Evolutionary conservation across 1,140 invertebrate species (phyloP).

Genomic region (Eufriesea mexicana): DNA sequence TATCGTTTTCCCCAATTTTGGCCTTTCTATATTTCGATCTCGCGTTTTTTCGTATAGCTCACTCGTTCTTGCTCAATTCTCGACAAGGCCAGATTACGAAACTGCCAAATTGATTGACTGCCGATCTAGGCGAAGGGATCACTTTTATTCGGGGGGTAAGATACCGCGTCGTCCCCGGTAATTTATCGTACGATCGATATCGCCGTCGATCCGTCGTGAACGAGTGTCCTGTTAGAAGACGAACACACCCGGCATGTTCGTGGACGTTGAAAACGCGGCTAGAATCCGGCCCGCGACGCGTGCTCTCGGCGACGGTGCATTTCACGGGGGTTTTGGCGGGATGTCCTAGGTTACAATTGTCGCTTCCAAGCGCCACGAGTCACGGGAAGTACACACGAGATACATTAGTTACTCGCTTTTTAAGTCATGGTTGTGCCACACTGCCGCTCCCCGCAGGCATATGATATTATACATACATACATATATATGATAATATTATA

Average conservation of each 20-base stretch:
- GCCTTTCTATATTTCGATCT: constrained; percentile 48
- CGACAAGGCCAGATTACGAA: constrained; percentile 42
- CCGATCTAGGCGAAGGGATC: constrained; percentile 49
- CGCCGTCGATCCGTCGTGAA: not conserved
- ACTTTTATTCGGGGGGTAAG: constrained; percentile 29
- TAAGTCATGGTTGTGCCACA: constrained; percentile 77
- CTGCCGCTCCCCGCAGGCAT: constrained; percentile 70
- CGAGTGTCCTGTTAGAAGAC: constrained; percentile 15
- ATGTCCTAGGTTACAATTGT: constrained; percentile 61
- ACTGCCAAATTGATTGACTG: constrained; percentile 62
- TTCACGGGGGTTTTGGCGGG: constrained; percentile 53
- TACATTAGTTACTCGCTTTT: constrained; percentile 73
- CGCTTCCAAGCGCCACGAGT: constrained; percentile 50
- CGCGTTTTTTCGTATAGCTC: constrained; percentile 35
- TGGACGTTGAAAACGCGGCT: constrained; percentile 27
- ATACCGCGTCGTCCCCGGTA: not conserved
- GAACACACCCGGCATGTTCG: constrained; percentile 63
- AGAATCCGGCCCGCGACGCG: constrained; percentile 56
- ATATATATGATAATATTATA: constrained; percentile 45
- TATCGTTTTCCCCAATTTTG: constrained; percentile 35
- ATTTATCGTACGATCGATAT: not conserved
- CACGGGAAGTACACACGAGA: constrained; percentile 59
- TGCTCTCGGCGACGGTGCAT: constrained; percentile 67
- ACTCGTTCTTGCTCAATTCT: constrained; percentile 47
- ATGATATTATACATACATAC: constrained; percentile 66